phyloP scores from a whole-genome alignment of 2,888 invertebrate species.

The Hirtodrosophila histrioides region DNA sequence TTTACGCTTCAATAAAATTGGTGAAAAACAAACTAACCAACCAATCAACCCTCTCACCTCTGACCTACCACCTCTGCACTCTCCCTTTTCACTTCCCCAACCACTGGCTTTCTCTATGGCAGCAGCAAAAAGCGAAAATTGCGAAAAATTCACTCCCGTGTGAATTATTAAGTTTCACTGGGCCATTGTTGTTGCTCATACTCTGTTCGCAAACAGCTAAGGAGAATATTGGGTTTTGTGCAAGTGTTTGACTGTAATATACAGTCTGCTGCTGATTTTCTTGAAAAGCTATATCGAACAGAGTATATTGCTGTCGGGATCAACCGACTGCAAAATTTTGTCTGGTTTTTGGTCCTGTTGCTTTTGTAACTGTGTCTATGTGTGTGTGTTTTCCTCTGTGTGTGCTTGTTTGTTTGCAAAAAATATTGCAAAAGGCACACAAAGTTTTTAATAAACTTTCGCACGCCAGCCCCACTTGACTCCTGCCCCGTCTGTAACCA shows the following conservation, averaged over 20 bases:
- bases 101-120: constrained; percentile 21
- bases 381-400: constrained; percentile 23
- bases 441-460: constrained; percentile 80
- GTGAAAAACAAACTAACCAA: constrained; percentile 50
- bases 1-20: constrained; percentile 77
- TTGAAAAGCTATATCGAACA: too few species aligned
- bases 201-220: too few species aligned
- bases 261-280: too few species aligned
- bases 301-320: too few species aligned
- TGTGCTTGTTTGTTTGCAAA: constrained; percentile 54
- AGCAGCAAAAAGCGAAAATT: constrained; percentile 63
- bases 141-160: constrained; percentile 76
- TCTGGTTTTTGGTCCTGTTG: constrained; percentile 34
- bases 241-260: too few species aligned
- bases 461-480: constrained; percentile 78
- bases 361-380: constrained; percentile 32
- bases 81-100: neutral
- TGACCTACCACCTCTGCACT: neutral
- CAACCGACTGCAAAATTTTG: too few species aligned
- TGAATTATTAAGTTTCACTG: constrained; percentile 77
- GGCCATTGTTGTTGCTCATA: constrained; percentile 47
- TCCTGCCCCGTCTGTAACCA: neutral
- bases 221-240: too few species aligned
- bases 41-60: constrained; percentile 9
- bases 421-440: constrained; percentile 63